phyloP scores from a whole-genome alignment of 1,140 invertebrate genomes.

The Aphidius ervi region DNA sequence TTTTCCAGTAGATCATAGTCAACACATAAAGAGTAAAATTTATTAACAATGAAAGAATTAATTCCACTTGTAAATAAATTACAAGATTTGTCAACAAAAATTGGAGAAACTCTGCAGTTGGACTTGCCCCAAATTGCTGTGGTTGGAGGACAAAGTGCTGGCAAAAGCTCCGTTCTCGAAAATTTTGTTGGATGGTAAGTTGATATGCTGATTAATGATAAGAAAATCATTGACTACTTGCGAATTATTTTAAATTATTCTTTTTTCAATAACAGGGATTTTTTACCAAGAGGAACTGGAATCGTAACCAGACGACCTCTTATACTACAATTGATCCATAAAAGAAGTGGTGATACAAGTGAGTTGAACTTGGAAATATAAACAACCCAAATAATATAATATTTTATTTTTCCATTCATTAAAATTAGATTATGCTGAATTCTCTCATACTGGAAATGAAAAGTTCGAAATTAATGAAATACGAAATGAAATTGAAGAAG shows the following conservation, averaged over 20 bases:
- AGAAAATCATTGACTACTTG: no score
- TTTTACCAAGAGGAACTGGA: constrained; percentile 91
- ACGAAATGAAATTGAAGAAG: constrained; percentile 93
- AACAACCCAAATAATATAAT: not conserved
- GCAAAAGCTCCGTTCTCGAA: constrained; percentile 98
- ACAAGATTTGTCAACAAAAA: constrained; percentile 98
- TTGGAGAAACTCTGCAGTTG: constrained; percentile 95
- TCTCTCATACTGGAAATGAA: constrained; percentile 96
- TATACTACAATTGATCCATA: constrained; percentile 93
- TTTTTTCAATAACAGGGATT: constrained; percentile 72
- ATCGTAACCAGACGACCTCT: constrained; percentile 96
- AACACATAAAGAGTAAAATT: no score
- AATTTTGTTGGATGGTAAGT: constrained; percentile 99
- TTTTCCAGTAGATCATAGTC: no score
- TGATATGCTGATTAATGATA: not conserved
- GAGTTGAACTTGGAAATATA: constrained; percentile 6
- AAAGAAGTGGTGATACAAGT: constrained; percentile 67
- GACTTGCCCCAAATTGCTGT: constrained; percentile 99
- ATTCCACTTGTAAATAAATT: constrained; percentile 98
- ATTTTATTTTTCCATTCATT: constrained; percentile 11
- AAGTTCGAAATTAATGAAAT: constrained; percentile 98
- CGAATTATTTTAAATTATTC: not conserved
- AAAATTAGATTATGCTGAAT: constrained; percentile 91
- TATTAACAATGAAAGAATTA: constrained; percentile 80
- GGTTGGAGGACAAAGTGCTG: constrained; percentile 97